Base-by-base conservation (phyloP, 53 echinoderm and acorn worm genomes). In the Crossaster papposus region DNA sequence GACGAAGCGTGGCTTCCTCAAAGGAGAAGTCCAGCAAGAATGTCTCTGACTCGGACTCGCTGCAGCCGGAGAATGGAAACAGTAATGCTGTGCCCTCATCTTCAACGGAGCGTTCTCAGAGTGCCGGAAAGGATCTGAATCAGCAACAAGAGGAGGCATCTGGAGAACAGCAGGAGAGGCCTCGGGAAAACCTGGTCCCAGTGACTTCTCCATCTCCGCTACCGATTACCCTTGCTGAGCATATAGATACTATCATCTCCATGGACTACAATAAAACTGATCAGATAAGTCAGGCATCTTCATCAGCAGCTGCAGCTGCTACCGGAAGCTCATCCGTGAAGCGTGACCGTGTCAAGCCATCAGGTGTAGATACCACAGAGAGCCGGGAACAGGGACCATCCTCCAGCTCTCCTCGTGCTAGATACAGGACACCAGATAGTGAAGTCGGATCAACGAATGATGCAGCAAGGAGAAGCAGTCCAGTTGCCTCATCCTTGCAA, bases 231-330 rank as follows among this genome's bases (percentile, higher is more conserved):
- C 90, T 99, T 23, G 96, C 93, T 28, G 99, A 96, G 78, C 99
- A 96, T 35, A 99, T 99, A 65, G 94, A 94, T 63, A 95, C 99
- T 79, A 99, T 99, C 38, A 94, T 99, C 28, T 93, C 96, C 55
- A 85, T 94, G 80, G 96, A 91, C 70, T 96, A 92, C 83, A 90
- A 70, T 65, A 86, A 86, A 36, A 62, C 81, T 13, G 90, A 54
- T 35, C 81, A 86, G 81, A 51, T 54, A 22, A 90, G 86, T 72
- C 87, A 87, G 62, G 28, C 75, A 58, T 18, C 85, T 17, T 28
- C 93, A 82, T 54, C 90, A 74, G 79, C 88, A 31, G 44, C 44
- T 1, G 2, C 44, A 7, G 5, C 72, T 86, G 32, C 85, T 90
- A 52, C 72, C 29, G 44, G 72, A 70, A 82, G 82, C 68, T 87